A percentile compares a stretch with the other conserved stretches of the same genome.
Conservation (phyloP, 2,888 invertebrate species). For the Lasioglossum malachurum region DNA sequence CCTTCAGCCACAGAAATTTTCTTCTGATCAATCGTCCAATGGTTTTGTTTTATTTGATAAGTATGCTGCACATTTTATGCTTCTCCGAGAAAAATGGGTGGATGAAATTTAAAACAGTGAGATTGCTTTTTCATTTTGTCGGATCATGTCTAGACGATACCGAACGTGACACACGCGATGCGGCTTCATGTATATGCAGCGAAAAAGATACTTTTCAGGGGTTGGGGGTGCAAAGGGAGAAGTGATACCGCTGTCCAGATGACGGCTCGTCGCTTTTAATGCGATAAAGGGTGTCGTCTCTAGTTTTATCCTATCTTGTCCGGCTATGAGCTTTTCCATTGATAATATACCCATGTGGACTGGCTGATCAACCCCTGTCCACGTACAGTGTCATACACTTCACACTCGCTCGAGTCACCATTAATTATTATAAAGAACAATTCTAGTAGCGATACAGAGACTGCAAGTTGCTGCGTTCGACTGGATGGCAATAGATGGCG, state of each 20-base stretch:
- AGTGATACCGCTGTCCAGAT: slow-evolving; percentile 57
- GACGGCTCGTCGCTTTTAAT: slow-evolving; percentile 65
- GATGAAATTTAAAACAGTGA: not conserved
- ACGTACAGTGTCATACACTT: not conserved
- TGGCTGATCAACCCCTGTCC: slow-evolving; percentile 15
- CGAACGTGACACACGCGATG: not conserved
- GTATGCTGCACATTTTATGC: not conserved
- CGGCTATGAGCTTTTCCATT: slow-evolving; percentile 33
- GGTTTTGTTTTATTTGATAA: not conserved
- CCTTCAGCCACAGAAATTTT: not conserved
- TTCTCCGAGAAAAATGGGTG: not conserved
- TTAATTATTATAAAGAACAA: not conserved
- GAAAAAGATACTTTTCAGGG: slow-evolving; percentile 28
- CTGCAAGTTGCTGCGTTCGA: not conserved
- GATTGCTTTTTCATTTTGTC: not conserved
- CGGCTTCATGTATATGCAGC: slow-evolving; percentile 3
- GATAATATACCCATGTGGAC: slow-evolving; percentile 12
- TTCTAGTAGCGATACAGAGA: not conserved
- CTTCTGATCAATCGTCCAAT: not conserved
- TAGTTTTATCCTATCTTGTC: slow-evolving; percentile 49
- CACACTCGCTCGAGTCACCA: not conserved
- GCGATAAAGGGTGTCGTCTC: slow-evolving; percentile 67
- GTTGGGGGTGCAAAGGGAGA: slow-evolving; percentile 29
- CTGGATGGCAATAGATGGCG: not conserved
- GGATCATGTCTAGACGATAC: not conserved